Evolutionary conservation across 2,888 invertebrate species (phyloP).

Genomic region (Epinotia brunnichana): DNA sequence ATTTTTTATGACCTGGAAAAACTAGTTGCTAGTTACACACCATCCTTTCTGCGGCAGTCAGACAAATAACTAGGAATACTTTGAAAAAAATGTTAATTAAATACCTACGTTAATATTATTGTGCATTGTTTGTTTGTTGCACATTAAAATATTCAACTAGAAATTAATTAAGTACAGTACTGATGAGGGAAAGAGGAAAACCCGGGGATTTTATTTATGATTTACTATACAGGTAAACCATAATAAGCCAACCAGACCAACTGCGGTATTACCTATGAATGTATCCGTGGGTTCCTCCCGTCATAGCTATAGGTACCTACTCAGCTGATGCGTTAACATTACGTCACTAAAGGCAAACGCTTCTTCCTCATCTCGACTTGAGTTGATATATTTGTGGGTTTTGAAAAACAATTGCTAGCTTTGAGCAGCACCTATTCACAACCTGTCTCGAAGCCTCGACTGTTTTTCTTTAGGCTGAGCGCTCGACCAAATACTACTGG

Average conservation of each 20-base stretch:
- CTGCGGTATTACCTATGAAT: slow-evolving; percentile 16
- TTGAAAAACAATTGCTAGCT: not conserved
- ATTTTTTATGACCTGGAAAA: too few species aligned
- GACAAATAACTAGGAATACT: too few species aligned
- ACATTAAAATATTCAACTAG: not conserved
- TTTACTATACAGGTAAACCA: slow-evolving; percentile 8
- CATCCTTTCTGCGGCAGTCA: too few species aligned
- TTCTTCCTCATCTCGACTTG: not conserved
- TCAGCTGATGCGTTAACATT: not conserved
- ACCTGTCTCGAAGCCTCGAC: not conserved
- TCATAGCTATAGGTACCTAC: not conserved
- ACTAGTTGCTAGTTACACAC: too few species aligned
- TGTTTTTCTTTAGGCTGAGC: not conserved
- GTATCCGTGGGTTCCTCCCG: slow-evolving; percentile 2
- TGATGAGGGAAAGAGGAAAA: slow-evolving; percentile 18
- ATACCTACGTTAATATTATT: too few species aligned
- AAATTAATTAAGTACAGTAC: slow-evolving; percentile 6
- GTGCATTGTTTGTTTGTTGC: too few species aligned
- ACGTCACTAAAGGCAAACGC: not conserved
- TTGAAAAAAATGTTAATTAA: too few species aligned
- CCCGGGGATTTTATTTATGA: slow-evolving; percentile 18
- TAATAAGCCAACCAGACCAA: not conserved
- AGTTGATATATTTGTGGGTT: not conserved
- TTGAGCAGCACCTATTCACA: not conserved
- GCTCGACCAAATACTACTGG: too few species aligned